These are phyloP conservation scores for Drosophila chauvacae DNA, from an alignment of 1,140 invertebrate species.

Conservation along the genomic window DNA sequence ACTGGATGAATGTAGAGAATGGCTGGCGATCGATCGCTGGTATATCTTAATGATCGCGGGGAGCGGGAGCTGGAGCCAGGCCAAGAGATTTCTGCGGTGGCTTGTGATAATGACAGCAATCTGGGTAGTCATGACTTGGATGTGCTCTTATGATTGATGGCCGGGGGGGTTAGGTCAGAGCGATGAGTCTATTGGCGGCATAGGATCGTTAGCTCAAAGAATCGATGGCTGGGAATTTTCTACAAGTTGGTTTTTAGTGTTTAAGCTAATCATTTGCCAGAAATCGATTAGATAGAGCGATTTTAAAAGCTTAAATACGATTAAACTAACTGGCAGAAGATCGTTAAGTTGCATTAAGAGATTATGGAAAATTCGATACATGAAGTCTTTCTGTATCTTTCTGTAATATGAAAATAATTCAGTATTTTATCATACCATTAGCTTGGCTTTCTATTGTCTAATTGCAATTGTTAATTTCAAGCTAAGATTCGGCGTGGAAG, in stretches of 20 bases:
- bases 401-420: not conserved
- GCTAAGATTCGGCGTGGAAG: not conserved
- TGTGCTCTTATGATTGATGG: conserved; percentile 54
- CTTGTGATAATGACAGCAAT: conserved; percentile 41
- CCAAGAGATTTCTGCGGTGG: conserved; percentile 9
- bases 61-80: conserved; percentile 4
- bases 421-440: not conserved
- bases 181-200: conserved; percentile 2
- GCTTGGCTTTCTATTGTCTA: not conserved
- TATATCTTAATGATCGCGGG: conserved; percentile 38
- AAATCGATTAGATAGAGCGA: not conserved
- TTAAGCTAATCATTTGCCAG: not conserved
- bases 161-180: conserved; percentile 7
- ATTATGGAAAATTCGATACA: not conserved
- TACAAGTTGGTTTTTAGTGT: not conserved
- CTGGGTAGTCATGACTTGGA: conserved; percentile 15
- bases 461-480: not conserved
- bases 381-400: too few species aligned
- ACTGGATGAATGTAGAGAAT: conserved; percentile 17
- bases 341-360: not conserved
- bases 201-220: conserved; percentile 23
- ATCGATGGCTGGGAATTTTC: conserved; percentile 5
- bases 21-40: conserved; percentile 25
- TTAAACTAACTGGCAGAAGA: not conserved
- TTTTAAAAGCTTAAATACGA: not conserved